These are phyloP conservation scores for Panulirus ornatus DNA, from an alignment of 1,140 invertebrate species.

Conservation along the genomic window DNA sequence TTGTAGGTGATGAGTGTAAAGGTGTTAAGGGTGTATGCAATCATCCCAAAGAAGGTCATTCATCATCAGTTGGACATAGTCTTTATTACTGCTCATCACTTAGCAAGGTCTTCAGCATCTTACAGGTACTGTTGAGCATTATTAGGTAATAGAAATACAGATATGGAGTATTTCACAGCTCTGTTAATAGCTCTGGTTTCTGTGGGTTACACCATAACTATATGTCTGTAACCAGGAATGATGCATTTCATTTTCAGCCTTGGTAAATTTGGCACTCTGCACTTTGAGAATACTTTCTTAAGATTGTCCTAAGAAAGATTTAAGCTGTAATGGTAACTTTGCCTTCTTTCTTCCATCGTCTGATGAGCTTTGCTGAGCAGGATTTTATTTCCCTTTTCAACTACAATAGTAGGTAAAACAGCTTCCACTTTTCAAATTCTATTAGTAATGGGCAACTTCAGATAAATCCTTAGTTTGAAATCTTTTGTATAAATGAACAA, in stretches of 20 bases:
- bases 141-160: neutral
- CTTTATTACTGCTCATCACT: neutral
- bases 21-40: neutral
- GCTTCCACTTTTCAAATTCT: neutral
- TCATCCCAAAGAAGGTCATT: slow-evolving; percentile 1
- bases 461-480: slow-evolving; percentile 25
- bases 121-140: neutral
- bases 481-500: slow-evolving; percentile 10
- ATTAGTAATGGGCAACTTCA: neutral
- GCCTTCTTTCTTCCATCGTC: slow-evolving; percentile 55
- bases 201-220: neutral
- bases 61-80: neutral
- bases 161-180: neutral
- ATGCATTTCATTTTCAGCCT: neutral
- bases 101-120: slow-evolving; percentile 16
- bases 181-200: neutral
- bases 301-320: slow-evolving; percentile 16
- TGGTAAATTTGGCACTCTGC: slow-evolving; percentile 15
- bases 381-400: neutral
- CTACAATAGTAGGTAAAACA: neutral
- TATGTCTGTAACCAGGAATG: neutral
- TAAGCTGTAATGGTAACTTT: slow-evolving; percentile 34
- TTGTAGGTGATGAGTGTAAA: slow-evolving; percentile 14
- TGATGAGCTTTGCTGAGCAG: slow-evolving; percentile 23
- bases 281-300: slow-evolving; percentile 19